Percentiles rank a stretch among this genome's conserved stretches.
Conservation (phyloP, 2,113 vertebrate genomes). For the Recurvirostra avosetta region DNA sequence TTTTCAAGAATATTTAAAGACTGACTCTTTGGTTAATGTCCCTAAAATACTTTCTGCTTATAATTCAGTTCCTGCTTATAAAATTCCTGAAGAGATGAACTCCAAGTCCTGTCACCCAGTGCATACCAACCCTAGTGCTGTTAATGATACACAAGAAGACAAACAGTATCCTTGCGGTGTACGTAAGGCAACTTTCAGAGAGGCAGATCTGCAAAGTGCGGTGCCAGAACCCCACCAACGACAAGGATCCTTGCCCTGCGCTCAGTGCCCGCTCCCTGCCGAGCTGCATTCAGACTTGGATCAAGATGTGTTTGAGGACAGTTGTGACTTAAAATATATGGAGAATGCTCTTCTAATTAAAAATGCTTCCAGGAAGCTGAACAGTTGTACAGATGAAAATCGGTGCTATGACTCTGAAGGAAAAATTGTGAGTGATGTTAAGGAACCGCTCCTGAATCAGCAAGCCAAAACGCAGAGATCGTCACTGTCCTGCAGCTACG, state of each 20-base stretch:
- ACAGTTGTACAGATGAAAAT: background rate
- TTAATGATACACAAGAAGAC: constrained; percentile 26
- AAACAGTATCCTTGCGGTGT: background rate
- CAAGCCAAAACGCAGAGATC: background rate
- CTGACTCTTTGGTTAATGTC: background rate
- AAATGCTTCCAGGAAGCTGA: background rate
- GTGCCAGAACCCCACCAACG: background rate
- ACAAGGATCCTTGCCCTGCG: background rate
- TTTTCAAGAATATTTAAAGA: constrained; percentile 66
- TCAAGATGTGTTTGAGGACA: background rate
- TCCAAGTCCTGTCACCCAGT: constrained; percentile 11
- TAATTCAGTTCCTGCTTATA: constrained; percentile 3
- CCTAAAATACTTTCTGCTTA: constrained; percentile 52
- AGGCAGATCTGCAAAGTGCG: background rate
- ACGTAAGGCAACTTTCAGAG: background rate
- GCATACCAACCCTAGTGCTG: background rate
- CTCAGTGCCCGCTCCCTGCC: background rate
- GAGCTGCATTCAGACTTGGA: background rate
- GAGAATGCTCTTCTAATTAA: background rate
- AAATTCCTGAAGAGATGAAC: constrained; percentile 33
- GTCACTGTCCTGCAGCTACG: background rate
- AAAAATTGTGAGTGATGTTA: background rate
- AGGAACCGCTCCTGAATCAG: background rate
- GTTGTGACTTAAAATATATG: background rate
- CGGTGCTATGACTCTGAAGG: background rate